phyloP scores from a whole-genome alignment of 1,140 invertebrate genomes.

The Dendroctonus valens region DNA sequence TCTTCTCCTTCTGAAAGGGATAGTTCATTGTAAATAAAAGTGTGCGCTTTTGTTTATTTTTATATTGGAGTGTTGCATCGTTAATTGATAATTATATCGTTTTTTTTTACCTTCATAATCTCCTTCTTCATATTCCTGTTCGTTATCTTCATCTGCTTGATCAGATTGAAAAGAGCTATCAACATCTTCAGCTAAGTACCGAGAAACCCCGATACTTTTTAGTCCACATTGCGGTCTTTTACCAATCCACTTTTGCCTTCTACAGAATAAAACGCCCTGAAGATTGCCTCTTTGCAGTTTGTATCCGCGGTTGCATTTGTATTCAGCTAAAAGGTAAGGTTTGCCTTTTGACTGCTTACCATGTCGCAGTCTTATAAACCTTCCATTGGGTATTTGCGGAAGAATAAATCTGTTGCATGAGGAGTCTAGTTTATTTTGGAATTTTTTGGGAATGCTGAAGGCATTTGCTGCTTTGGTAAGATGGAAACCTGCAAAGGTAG shows the following conservation, averaged over 20 bases:
- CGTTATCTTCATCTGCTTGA: slow-evolving; percentile 20
- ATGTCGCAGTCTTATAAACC: slow-evolving; percentile 22
- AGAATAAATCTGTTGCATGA: slow-evolving; percentile 13
- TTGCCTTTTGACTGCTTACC: slow-evolving; percentile 4
- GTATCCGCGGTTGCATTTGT: slow-evolving; percentile 16
- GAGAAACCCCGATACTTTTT: slow-evolving; percentile 5
- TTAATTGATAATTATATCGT: not conserved
- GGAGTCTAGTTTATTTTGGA: slow-evolving; percentile 8
- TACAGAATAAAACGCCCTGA: slow-evolving; percentile 18
- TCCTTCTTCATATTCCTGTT: slow-evolving; percentile 34
- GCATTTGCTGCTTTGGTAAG: too few relatives aligned
- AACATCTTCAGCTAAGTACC: too few relatives aligned
- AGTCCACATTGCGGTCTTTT: slow-evolving; percentile 13
- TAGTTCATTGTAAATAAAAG: too few relatives aligned
- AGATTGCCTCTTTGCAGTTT: not conserved
- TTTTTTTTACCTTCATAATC: slow-evolving; percentile 32
- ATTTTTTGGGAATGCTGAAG: slow-evolving; percentile 5
- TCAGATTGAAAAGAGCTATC: slow-evolving; percentile 19
- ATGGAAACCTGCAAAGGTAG: too few relatives aligned
- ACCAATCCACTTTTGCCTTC: slow-evolving; percentile 26
- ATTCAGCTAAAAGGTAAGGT: slow-evolving; percentile 22
- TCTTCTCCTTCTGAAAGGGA: slow-evolving; percentile 15
- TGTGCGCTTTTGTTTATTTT: too few relatives aligned
- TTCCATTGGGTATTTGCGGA: slow-evolving; percentile 21
- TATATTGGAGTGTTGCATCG: too few relatives aligned